Base-by-base conservation (phyloP, 53 echinoderm and acorn worm genomes). In the Antedon mediterranea region DNA sequence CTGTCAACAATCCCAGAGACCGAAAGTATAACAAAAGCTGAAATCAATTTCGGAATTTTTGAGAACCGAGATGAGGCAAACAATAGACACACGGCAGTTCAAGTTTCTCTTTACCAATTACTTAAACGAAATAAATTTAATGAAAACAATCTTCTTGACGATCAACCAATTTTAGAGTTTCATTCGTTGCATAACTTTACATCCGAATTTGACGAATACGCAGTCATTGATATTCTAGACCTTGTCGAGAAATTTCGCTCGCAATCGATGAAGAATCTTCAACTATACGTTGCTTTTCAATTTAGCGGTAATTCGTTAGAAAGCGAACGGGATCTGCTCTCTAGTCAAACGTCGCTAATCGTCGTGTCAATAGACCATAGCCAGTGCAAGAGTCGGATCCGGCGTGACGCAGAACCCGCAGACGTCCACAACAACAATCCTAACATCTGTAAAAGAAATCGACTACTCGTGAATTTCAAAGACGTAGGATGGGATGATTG, bases 401-500 rank as follows among this genome's bases (percentile, higher is more conserved):
- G 84, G 30, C 75, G 90, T n/a, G 80, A 83, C 1, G 85, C 72
- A 0, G 72, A 57, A 8, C 74, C 78, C 33, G 70, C 11, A 29
- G 72, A 79, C 29, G 73, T 31, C 5, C 76, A 42, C 33, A 81
- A 78, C 27, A 71, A 73, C 3, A 76, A 81, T 73, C 87, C 82
- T 18, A 88, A 75, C 34, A 85, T 86, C 29, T 98, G 98, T 71
- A 88, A 92, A 44, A 75, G 92, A 43, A 90, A 90, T 70, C 87
- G 84, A 6, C 82, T 98, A 9, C 92, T 86, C 71, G 98, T 98
- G 26, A 90, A 92, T 79, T 98, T 98, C 79, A 86, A 90, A 0
- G 98, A 98, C 23, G 98, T 98, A 8, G 92, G 98, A 2, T 98
- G 98, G 98, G 86, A 98, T 71, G 90, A 98, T 34, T 98, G 98